Evolutionary conservation across 2,888 invertebrate species (phyloP), one percentile per base, ranked within the genome.

Genomic region (Lepidocyrtoides sp.): DNA sequence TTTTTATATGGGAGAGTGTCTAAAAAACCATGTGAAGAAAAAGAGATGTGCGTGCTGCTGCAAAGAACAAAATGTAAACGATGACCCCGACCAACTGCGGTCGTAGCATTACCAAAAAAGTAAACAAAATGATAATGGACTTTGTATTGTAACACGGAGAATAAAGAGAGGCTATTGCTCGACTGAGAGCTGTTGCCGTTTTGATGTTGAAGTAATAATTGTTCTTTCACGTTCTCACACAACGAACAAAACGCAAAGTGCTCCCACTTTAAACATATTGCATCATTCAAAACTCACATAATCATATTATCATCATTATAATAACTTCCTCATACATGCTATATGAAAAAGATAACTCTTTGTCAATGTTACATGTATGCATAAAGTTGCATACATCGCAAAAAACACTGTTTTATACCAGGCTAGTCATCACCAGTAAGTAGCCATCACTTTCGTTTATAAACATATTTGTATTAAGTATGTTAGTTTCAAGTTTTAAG

Each of bases 231-330:
- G 69, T 66, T 66, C 66, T 66, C 66, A 32, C 32, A 72, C 36
- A 14, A 66, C 14, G 7, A 36, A 10, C 4, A 4, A 69, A 69
- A 12, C 41, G 4, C 72, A 72, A 0, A 44, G 23, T n/a, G 44
- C 29, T 44, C 20, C 44, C 2, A 51, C 77, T 26, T 26, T n/a
- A 51, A 44, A 72, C 77, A 77, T n/a, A n/a, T 77, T 77, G 77
- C 77, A 51, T 77, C 77, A 77, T 51, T 77, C 51, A 77, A 51
- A 23, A 75, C 44, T 75, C 75, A 75, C 75, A 75, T 48, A 75
- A 75, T 66, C 66, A 66, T 63, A 63, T 63, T 63, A 63, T 63
- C 36, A 36, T 17, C 10, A 41, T 7, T n/a, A 36, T 72, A 72
- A 72, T 36, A 12, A 51, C 77, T 77, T 77, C 77, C 77, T 77